Evolutionary conservation across 2,888 invertebrate species (phyloP), one percentile per base, ranked within the genome.

Genomic region (Chloroclystis v-ata): DNA sequence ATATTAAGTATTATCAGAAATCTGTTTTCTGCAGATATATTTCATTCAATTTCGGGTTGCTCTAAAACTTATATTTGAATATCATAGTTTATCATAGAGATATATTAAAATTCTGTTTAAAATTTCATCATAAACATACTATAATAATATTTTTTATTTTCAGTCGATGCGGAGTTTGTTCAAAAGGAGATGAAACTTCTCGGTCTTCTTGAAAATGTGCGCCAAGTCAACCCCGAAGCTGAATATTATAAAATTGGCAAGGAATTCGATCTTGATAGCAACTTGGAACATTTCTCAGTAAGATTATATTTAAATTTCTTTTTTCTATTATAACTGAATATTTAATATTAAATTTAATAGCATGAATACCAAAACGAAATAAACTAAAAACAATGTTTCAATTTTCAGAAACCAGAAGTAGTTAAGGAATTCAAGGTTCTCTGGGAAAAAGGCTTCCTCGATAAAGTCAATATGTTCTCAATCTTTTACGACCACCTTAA

Each of bases 401-500:
- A 4, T 32, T 51, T 52, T 40, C 69, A 89, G 86, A 78, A 87
- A 59, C 74, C 79, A 50, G 67, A 80, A 52, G 78, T 77, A 0
- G 80, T 89, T 4, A 73, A 80, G 32, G 79, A 86, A 11, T 89
- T 89, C 60, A 55, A 85, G 45, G 42, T 55, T 0, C 59, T 77
- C 35, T 83, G 78, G 67, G 79, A 82, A 41, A 67, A 76, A 47
- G 89, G 89, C 28, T 81, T 88, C 56, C 53, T 90, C 39, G 85
- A 89, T 0, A 88, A 83, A 49, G 77, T 79, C 32, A 75, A 82
- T 30, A 68, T 89, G 38, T 91, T 89, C 73, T 89, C 90, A 41
- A 82, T 78, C 75, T 91, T 69, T 59, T 74, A 82, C 47, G 78
- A 82, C 47, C 72, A 63, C 30, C 65, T 89, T 54, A 72, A 80